Conservation (phyloP, 2,113 vertebrate genomes). For the Nycticebus coucang region DNA sequence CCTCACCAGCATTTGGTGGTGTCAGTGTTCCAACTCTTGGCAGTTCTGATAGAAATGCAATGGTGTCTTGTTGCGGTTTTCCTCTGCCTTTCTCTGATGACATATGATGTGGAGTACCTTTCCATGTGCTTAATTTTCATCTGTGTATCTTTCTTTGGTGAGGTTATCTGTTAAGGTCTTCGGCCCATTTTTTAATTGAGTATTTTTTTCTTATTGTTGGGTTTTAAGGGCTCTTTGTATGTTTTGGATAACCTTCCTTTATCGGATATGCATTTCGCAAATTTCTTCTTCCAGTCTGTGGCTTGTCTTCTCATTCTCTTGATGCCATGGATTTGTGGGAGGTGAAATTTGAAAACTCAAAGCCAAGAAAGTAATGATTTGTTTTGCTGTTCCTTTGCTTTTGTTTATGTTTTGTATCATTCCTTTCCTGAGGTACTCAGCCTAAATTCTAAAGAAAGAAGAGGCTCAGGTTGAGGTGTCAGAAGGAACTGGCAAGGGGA, state of each 20-base stretch:
- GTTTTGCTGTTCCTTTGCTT: neutral
- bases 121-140: neutral
- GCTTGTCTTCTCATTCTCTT: neutral
- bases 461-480: neutral
- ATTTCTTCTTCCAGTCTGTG: neutral
- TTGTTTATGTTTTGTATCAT: neutral
- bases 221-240: neutral
- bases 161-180: neutral
- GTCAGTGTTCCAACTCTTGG: neutral
- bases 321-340: neutral
- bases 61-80: neutral
- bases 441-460: neutral
- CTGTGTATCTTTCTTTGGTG: neutral
- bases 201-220: neutral
- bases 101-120: neutral
- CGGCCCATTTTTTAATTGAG: neutral
- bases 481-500: neutral
- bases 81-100: neutral
- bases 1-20: neutral
- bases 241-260: neutral
- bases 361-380: neutral
- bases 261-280: neutral
- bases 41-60: rapidly evolving
- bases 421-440: neutral
- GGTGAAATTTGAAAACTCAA: neutral